Evolutionary conservation across 2,888 invertebrate species (phyloP).

Genomic region (Gymnosoma rotundatum): DNA sequence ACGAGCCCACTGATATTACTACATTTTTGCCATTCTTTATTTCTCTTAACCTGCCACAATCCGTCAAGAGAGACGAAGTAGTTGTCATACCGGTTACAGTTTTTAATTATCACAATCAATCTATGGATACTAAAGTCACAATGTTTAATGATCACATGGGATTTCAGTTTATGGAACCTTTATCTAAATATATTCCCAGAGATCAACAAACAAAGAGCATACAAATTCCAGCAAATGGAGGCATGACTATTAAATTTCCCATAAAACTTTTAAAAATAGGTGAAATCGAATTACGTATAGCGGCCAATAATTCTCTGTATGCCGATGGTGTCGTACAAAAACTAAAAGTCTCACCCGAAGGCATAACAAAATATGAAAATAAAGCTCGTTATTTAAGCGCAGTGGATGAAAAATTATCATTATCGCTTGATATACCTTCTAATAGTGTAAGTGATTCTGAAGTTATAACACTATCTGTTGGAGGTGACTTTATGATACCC

Average conservation of each 20-base stretch:
- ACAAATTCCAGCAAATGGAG: constrained; percentile 86
- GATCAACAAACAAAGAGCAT: constrained; percentile 79
- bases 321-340: constrained; percentile 86
- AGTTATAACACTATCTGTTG: constrained; percentile 83
- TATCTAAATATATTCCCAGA: constrained; percentile 75
- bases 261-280: constrained; percentile 88
- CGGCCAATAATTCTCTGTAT: constrained; percentile 83
- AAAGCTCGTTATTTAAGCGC: constrained; percentile 15
- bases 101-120: constrained; percentile 91
- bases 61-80: constrained; percentile 90
- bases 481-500: constrained; percentile 83
- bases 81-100: constrained; percentile 93
- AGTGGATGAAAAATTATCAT: neutral
- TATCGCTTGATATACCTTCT: constrained; percentile 84
- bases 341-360: constrained; percentile 87
- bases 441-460: constrained; percentile 84
- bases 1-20: constrained; percentile 84
- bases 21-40: constrained; percentile 90
- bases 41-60: constrained; percentile 88
- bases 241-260: constrained; percentile 86
- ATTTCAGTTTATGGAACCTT: constrained; percentile 85
- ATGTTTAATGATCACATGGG: constrained; percentile 90
- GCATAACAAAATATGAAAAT: constrained; percentile 84
- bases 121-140: constrained; percentile 89
- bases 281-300: constrained; percentile 86